Evolutionary conservation across 2,888 invertebrate species (phyloP), one percentile per base, ranked within the genome.

Genomic region (Platypus cylindrus): DNA sequence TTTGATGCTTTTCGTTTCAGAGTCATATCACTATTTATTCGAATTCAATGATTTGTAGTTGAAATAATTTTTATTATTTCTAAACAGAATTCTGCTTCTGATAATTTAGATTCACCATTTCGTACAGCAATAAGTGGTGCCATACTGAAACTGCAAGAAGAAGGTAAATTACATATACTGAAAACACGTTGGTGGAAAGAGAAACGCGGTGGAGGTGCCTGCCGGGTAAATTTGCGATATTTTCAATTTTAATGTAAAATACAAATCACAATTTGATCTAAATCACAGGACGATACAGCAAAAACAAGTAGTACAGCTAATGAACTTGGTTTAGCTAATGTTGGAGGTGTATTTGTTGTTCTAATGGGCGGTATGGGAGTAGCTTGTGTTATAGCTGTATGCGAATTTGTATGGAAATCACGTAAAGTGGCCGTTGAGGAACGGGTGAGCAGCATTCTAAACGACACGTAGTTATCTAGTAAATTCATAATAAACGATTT

Each of bases 131-230:
- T 95, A 52, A 94, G 90, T 56, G 87, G 87, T 17, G 91, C 91
- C 28, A 90, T 98, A 48, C 66, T 97, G 32, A 87, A 87, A 63
- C 71, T 97, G 23, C 95, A 97, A 67, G 97, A 98, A 64, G 86
- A 87, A 59, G 94, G 94, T 27, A 83, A 80, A 62, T 70, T 97
- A 42, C 90, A 86, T 57, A 79, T 83, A 57, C 67, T 97, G 52
- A 95, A 95, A 70, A 87, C 90, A 17, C 80, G 84, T 58, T 98
- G 97, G 97, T 97, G 97, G 97, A 89, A 89, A 58, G 85, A 89
- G 63, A 86, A 82, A 64, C 73, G 86, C 17, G 90, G 89, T 13
- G 90, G 89, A 14, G 86, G 86, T 30, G 77, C 81, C 37, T 87
- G 87, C 58, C 73, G 82, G 56, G 83, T 82, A 65, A 71, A 72